Base-by-base conservation (phyloP, 2,888 invertebrate genomes). In the Drosophila niveifrons region DNA sequence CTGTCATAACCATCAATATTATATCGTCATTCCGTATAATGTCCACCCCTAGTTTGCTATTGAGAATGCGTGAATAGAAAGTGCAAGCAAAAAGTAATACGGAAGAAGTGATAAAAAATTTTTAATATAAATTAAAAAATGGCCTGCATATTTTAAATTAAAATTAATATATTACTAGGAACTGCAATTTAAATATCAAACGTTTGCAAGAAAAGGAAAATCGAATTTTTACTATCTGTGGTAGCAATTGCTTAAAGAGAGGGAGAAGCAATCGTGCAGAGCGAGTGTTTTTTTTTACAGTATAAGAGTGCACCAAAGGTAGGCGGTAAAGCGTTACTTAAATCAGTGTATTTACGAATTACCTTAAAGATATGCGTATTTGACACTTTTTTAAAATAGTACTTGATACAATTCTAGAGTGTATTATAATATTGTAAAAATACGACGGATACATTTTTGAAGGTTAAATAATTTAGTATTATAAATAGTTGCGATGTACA, bases 261-360 rank as follows among this genome's bases (percentile, higher is more conserved):
- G 39, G 13, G 39, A 41, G 13, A 15, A 7, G 7, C 39, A 41
- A 15, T 41, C 39, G 39, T 41, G 15, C 13, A 41, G 13, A 2
- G 39, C 15, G 39, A 39, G 39, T 39, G 39, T 41, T 41, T 13
- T 41, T 36, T 41, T 41, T 41, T 15, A 15, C 39, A 41, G n/a
- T 36, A n/a, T n/a, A 36, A 36, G 15, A 41, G 39, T 41, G 39
- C 15, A 15, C 15, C 8, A 36, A 41, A 13, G 13, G 39, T 41
- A 41, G 39, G 13, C 39, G 39, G 13, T 36, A 4, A 36, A 36
- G n/a, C 36, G 3, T 10, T 31, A 31, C 3, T 36, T n/a, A 4
- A 36, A n/a, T n/a, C 34, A 36, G n/a, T 36, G 36, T 36, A 36
- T 36, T 11, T 36, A 4, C n/a, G n/a, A 36, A n/a, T n/a, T 36